A percentile compares a stretch with the other conserved stretches of the same genome.
phyloP scores from a whole-genome alignment of 64 coral and sea anemone genomes.

The Montipora foliosa region DNA sequence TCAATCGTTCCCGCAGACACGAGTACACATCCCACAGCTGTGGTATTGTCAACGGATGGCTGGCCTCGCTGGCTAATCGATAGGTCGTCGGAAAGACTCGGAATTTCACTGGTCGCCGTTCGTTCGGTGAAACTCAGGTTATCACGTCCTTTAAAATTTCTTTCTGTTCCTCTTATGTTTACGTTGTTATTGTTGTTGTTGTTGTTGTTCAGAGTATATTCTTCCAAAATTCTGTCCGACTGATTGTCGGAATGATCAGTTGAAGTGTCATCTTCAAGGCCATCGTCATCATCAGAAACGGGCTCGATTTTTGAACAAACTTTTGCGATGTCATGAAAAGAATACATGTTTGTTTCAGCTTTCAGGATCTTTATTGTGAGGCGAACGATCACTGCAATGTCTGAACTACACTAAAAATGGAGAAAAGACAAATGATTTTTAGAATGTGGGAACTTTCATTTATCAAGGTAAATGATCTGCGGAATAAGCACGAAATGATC shows the following conservation, averaged over 20 bases:
- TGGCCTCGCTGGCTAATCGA: background rate
- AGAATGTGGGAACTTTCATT: no score
- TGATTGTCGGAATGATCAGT: background rate
- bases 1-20: background rate
- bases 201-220: background rate
- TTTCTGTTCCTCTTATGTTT: background rate
- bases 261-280: background rate
- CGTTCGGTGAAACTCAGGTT: background rate
- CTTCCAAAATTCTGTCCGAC: background rate
- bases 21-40: background rate
- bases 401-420: no score
- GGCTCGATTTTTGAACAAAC: conserved; percentile 33
- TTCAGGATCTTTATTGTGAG: no score
- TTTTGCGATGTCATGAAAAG: conserved; percentile 23
- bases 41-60: background rate
- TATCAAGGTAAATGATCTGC: no score
- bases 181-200: conserved; percentile 12
- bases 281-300: background rate
- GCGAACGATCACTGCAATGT: no score
- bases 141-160: background rate
- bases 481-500: no score
- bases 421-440: no score
- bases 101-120: background rate
- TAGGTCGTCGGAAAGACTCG: background rate
- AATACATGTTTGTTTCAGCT: conserved; percentile 10